Base-by-base conservation (phyloP, 2,797 vertebrate species). In the Myotis daubentonii region DNA sequence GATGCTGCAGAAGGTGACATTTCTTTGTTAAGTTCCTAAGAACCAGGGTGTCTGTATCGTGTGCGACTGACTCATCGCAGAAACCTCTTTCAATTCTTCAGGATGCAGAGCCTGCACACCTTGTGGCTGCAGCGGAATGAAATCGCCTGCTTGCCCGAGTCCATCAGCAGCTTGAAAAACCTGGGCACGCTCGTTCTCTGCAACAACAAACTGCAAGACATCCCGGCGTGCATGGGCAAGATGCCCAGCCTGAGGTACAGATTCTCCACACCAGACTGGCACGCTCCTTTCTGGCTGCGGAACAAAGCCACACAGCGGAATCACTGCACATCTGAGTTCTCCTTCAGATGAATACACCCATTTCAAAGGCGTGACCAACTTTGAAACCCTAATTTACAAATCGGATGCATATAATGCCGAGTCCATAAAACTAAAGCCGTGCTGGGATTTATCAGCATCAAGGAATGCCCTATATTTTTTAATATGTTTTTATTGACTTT, bases 61-160 rank as follows among this genome's bases (percentile, higher is more conserved):
- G 65, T 22, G 25, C 85, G n/a, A 92, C n/a, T 78, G 30, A 91
- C 53, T 87, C 82, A 97, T 66, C 68, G 1, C 23, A 30, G 57
- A 92, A 96, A 89, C 30, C 22, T 49, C 22, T 93, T 95, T 62
- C 41, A 70, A 19, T 87, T 94, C 96, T 92, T 95, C 94, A 99
- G 99, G 98, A 99, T 99, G 99, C 98, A 99, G 96, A 99, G 94
- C 55, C 97, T 99, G 49, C 99, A 99, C 93, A 99, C 99, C 0
- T 97, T 99, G 94, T 99, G 99, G 99, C 98, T 99, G 22, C 99
- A 99, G 97, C 98, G 99, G 91, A 99, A 99, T 87, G 96, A 99
- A 79, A 98, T 99, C 91, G 98, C 98, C 80, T 96, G 93, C n/a
- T 98, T 99, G 71, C 99, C 99, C 13, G 98, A 99, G 60, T 98